phyloP scores from a whole-genome alignment of 2,797 vertebrate genomes.

The Labroides dimidiatus region DNA sequence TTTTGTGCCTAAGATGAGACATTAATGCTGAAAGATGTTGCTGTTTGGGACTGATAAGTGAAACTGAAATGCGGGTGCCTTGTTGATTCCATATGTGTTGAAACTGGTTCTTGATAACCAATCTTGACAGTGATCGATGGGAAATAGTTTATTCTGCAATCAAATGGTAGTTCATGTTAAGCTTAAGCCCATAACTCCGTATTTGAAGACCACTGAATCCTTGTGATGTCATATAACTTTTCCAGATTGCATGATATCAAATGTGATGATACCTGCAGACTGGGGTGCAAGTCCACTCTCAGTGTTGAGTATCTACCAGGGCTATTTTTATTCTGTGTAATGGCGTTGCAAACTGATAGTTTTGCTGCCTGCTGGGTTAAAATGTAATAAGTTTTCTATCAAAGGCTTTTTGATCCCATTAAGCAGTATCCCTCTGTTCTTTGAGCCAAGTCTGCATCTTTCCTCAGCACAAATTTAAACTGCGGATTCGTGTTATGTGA shows the following conservation, averaged over 20 bases:
- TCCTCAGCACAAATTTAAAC: neutral
- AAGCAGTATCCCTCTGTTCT: neutral
- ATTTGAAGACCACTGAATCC: neutral
- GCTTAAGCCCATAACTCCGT: neutral
- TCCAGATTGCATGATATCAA: neutral
- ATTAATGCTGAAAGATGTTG: no score
- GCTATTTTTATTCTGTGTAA: conserved; percentile 64
- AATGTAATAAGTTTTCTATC: neutral
- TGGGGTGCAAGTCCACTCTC: conserved; percentile 6
- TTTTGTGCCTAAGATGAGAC: no score
- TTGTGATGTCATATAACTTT: neutral
- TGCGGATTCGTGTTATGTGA: neutral
- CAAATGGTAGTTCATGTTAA: neutral
- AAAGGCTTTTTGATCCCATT: neutral
- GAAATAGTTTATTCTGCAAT: conserved; percentile 19
- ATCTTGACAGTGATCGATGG: neutral
- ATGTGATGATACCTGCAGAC: conserved; percentile 11
- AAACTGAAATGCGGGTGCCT: no score
- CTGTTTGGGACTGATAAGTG: no score
- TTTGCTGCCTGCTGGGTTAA: conserved; percentile 8
- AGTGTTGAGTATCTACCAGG: conserved; percentile 38
- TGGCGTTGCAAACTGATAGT: conserved; percentile 24
- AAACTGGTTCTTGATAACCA: no score
- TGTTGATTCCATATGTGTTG: no score
- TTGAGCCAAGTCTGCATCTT: neutral